Conservation (phyloP, 2,888 invertebrate genomes). For the Athrips mouffetella region DNA sequence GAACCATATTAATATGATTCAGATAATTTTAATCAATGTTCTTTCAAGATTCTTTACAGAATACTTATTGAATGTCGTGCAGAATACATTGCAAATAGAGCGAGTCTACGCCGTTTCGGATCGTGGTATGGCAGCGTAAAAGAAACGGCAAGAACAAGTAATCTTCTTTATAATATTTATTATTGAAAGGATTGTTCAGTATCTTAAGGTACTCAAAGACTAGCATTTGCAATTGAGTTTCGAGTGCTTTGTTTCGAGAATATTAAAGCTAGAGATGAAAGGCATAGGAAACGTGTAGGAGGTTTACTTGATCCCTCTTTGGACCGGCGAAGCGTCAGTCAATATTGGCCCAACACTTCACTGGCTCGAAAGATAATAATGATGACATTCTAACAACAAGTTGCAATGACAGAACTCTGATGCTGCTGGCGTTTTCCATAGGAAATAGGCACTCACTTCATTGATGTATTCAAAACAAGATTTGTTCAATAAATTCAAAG, state of each 20-base stretch:
- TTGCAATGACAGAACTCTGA: background rate
- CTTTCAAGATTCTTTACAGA: too few species aligned
- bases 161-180: too few species aligned
- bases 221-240: background rate
- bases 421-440: too few species aligned
- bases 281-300: background rate
- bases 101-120: too few species aligned
- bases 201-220: too few species aligned
- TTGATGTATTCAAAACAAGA: background rate
- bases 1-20: background rate
- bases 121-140: background rate
- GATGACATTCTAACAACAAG: constrained; percentile 23
- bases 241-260: background rate
- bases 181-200: too few species aligned
- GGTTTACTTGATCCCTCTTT: constrained; percentile 1
- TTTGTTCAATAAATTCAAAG: too few species aligned
- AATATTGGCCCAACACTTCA: constrained; percentile 15
- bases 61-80: too few species aligned
- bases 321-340: constrained; percentile 2
- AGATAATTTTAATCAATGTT: too few species aligned
- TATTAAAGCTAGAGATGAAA: background rate
- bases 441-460: too few species aligned
- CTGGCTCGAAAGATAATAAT: constrained; percentile 2
- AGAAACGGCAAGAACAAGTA: too few species aligned
- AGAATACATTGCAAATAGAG: too few species aligned